Base-by-base conservation (phyloP, 2,888 invertebrate species). In the Eubasilissa splendida region DNA sequence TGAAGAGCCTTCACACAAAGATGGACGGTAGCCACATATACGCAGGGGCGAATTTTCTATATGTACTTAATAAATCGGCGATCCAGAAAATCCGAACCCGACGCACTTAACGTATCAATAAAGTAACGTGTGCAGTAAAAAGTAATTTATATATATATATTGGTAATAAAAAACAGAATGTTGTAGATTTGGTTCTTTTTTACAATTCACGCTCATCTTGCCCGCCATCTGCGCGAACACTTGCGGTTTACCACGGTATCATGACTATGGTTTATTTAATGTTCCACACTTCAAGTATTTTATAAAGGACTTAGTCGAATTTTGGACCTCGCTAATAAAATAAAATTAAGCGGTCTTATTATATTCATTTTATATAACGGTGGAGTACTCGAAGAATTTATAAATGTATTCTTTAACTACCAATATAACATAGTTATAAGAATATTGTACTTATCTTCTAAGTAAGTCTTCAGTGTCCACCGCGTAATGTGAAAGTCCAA, bases 1-100 rank as follows among this genome's bases (percentile, higher is more conserved):
- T 60, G 42, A 75, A 14, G 14, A 60, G n/a, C 60, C n/a, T 11
- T 75, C 52, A 71, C 53, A 22, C 31, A 33, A 71, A 71, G 71
- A 71, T 12, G 31, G 8, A 54, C n/a, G 31, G 54, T 54, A 71
- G 14, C 22, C 71, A 31, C n/a, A 52, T 58, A n/a, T 58, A 58
- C n/a, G n/a, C 11, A 58, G 58, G 58, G 58, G 4, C n/a, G 58
- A n/a, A 10, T 58, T 58, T n/a, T 11, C 58, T 11, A 8, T n/a
- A 58, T n/a, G n/a, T 58, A 58, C 42, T 42, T 42, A 42, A 42
- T 42, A 42, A 42, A 42, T 42, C 42, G 42, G 42, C 42, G 42
- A 42, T 42, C 42, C 42, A 42, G n/a, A 11, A 58, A 58, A 58
- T 58, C n/a, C 58, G 58, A 58, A 58, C 58, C n/a, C 4, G 12